Evolutionary conservation across 2,888 invertebrate species (phyloP).

Genomic region (Dolichomitus sp.): DNA sequence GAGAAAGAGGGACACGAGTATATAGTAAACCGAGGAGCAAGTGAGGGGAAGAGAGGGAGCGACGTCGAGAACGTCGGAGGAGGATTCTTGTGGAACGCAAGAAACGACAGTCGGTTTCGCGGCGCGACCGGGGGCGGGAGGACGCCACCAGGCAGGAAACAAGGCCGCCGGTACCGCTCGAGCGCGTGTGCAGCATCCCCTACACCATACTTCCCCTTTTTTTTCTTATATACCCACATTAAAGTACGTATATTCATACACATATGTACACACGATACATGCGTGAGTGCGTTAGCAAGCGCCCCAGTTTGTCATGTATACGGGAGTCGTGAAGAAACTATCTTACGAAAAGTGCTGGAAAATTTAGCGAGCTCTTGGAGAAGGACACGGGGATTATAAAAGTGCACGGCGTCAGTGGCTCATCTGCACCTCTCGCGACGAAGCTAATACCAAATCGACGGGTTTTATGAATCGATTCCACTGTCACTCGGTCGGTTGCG

Average conservation of each 20-base stretch:
- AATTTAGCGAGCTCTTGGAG: background rate
- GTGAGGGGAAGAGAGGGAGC: constrained; percentile 48
- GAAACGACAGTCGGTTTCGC: constrained; percentile 70
- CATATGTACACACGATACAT: background rate
- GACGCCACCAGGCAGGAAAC: constrained; percentile 68
- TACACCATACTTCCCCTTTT: constrained; percentile 6
- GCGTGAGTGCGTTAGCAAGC: constrained; percentile 26
- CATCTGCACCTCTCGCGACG: constrained; percentile 13
- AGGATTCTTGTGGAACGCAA: constrained; percentile 68
- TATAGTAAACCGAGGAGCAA: constrained; percentile 21
- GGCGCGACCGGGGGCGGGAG: constrained; percentile 69
- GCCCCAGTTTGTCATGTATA: background rate
- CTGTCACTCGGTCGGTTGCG: constrained; percentile 65
- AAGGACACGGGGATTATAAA: constrained; percentile 1
- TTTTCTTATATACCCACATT: constrained; percentile 20
- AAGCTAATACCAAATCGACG: constrained; percentile 45
- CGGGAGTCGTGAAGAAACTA: constrained; percentile 15
- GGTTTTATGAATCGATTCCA: constrained; percentile 62
- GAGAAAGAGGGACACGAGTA: background rate
- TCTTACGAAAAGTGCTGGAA: constrained; percentile 4
- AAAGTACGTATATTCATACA: constrained; percentile 12
- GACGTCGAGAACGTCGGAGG: constrained; percentile 55
- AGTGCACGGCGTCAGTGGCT: constrained; percentile 12
- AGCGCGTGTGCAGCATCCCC: constrained; percentile 58
- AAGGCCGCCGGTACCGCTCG: constrained; percentile 55